Base-by-base conservation (phyloP, 1,140 invertebrate species). In the Apis laboriosa region DNA sequence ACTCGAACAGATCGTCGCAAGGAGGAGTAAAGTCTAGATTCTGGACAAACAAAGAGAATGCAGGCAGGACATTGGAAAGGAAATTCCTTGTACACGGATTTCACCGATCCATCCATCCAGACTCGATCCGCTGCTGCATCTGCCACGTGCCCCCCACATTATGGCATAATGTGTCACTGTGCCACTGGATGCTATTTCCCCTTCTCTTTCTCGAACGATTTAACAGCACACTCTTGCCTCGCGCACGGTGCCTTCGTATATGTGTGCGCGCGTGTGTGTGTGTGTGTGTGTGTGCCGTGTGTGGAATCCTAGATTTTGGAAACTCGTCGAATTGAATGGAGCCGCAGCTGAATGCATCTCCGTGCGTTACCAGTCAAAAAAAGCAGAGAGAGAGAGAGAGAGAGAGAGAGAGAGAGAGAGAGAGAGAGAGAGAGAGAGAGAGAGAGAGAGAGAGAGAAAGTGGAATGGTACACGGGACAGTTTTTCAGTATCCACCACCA, bases 131-230 rank as follows among this genome's bases (percentile, higher is more conserved):
- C 85, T 84, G 90, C 92, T 84, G 90, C 92, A 93, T 93, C 93
- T 94, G 93, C 91, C 92, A 91, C 91, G 91, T 92, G 92, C 88
- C 92, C 90, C 34, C 91, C 90, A 92, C 90, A 93, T 93, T 93
- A 92, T 88, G 84, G 89, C 88, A 90, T 93, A 94, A 94, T 93
- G 91, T 93, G 92, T 93, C 92, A 94, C 92, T 92, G 92, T 94
- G 93, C 91, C 92, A 93, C 89, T 86, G 80, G 28, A 77, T 28
- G 68, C 55, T 9, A 76, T 78, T 64, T 21, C 56, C 51, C 61
- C 53, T 43, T 76, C 78, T 68, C 80, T 66, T 84, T 88, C 86
- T 90, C 70, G 56, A 81, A 80, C 87, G 81, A 86, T 89, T 86
- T 83, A 77, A 73, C 75, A 73, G 78, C 88, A 89, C 71, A 77